A percentile compares a stretch with the other conserved stretches of the same genome.
Conservation (phyloP, 2,888 invertebrate species). For the Conomelus anceps region DNA sequence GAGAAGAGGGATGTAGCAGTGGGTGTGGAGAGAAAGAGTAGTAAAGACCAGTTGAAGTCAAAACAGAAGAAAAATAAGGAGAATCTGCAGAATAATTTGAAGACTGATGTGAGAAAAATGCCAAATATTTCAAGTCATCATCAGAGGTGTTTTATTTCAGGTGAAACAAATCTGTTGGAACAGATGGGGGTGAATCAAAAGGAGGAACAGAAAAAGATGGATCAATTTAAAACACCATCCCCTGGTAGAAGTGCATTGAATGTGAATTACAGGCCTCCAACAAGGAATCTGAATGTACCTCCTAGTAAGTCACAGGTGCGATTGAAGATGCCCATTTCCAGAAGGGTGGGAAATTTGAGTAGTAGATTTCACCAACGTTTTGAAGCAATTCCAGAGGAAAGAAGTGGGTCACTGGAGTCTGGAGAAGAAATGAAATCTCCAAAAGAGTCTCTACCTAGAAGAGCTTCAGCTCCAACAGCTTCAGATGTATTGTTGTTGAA, state of each 20-base stretch:
- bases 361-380: slow-evolving; percentile 38
- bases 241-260: not conserved
- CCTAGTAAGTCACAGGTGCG: not conserved
- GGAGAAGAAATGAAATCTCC: slow-evolving; percentile 38
- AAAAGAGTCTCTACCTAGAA: slow-evolving; percentile 9
- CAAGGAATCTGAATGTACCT: not conserved
- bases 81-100: slow-evolving; percentile 25
- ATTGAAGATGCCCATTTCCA: not conserved
- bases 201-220: not conserved
- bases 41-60: slow-evolving; percentile 27
- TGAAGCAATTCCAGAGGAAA: slow-evolving; percentile 53
- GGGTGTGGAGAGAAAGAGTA: not conserved
- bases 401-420: slow-evolving; percentile 47
- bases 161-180: not conserved
- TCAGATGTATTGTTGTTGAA: slow-evolving; percentile 19
- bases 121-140: not conserved
- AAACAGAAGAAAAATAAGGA: slow-evolving; percentile 22
- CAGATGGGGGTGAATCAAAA: not conserved
- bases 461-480: slow-evolving; percentile 27
- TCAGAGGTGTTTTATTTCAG: not conserved
- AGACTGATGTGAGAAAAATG: not conserved
- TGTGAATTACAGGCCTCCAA: not conserved
- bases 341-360: slow-evolving; percentile 18
- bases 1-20: not conserved
- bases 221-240: not conserved